phyloP scores from a whole-genome alignment of 2,797 vertebrate species.

The Valencia hispanica region DNA sequence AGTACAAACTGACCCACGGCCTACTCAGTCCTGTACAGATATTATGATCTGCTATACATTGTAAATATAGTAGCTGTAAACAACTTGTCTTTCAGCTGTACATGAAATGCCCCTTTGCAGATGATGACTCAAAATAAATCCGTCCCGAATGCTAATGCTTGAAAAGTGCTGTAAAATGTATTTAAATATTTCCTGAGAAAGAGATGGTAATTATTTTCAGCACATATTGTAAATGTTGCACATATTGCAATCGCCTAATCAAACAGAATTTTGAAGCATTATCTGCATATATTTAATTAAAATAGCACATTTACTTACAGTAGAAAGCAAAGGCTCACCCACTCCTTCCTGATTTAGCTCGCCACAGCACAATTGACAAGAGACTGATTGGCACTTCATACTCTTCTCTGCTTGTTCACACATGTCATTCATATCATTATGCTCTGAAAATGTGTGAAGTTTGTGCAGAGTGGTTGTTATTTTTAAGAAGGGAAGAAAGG shows the following conservation, averaged over 20 bases:
- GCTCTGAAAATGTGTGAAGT: conserved; percentile 33
- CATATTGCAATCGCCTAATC: neutral
- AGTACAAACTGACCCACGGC: neutral
- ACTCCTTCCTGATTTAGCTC: conserved; percentile 27
- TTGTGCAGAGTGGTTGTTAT: conserved; percentile 31
- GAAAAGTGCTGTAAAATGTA: neutral
- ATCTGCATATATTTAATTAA: conserved; percentile 23
- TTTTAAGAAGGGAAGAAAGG: conserved; percentile 22
- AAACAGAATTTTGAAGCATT: neutral
- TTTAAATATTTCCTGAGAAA: neutral
- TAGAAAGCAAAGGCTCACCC: conserved; percentile 4
- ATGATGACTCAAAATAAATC: neutral
- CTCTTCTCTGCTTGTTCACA: conserved; percentile 30
- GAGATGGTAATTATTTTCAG: neutral
- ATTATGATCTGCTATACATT: neutral
- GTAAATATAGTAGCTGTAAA: neutral
- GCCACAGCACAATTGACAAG: conserved; percentile 11
- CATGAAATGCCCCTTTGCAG: neutral
- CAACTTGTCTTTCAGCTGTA: neutral
- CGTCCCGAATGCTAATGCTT: neutral
- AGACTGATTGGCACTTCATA: conserved; percentile 28
- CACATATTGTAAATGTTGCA: neutral
- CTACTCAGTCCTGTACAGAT: neutral
- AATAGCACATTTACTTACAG: conserved; percentile 21
- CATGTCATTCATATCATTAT: conserved; percentile 39